Base-by-base conservation (phyloP, 2,888 invertebrate species). In the Hydraecia micacea region DNA sequence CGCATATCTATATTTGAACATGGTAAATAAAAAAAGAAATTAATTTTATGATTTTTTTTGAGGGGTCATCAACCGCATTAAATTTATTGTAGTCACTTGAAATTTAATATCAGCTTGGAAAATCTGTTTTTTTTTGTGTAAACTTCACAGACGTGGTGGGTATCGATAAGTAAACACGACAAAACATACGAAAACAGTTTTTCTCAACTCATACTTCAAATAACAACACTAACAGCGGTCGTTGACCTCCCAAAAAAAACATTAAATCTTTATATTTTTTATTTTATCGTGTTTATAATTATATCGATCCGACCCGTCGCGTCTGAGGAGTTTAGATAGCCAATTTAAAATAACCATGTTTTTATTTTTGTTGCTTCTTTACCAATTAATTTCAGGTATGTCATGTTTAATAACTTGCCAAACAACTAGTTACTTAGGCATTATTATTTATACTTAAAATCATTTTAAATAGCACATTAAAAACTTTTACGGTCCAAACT, bases 401-500 rank as follows among this genome's bases (percentile, higher is more conserved):
- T 21, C 21, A 21, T 49, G 21, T n/a, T 8, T 15, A n/a, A 49
- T 58, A 13, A 62, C 0, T n/a, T 21, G 21, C 1, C 0, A 55
- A 63, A 63, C 2, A 42, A 42, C 18, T 71, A 42, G 15, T 11
- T 58, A 11, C 18, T 5, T 60, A 25, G 8, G 2, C 11, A 55
- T 25, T 36, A 72, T 21, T 25, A 65, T 36, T 75, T n/a, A 28
- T 75, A 32, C 46, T 52, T 66, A 52, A 46, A 73, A 68, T 39
- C n/a, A 52, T 39, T 52, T 39, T 5, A 21, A 13, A 70, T 5
- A 18, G 65, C 25, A 60, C 60, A 60, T 60, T 76, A 58, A 25
- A 75, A 58, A 73, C 76, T 70, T 70, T 4, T 60, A 62, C 28
- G 39, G 13, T 65, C 39, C 2, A 78, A 81, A 85, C 67, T 68